Percentiles rank a stretch among this genome's conserved stretches.
phyloP scores from a whole-genome alignment of 2,888 invertebrate genomes.

The Pterobdella sp. region DNA sequence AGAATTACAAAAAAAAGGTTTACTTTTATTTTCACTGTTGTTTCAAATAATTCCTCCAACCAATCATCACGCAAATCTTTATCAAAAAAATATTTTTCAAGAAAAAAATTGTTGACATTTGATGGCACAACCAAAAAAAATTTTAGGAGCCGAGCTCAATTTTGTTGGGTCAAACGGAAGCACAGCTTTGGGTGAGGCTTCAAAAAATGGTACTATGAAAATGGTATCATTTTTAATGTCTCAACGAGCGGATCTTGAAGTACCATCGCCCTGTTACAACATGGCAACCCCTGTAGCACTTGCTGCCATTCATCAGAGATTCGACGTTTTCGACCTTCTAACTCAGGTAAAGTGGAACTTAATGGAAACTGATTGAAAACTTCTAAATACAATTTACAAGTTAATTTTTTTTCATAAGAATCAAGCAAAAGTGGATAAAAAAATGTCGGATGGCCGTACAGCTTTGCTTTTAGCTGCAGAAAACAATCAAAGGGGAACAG shows the following conservation, averaged over 20 bases:
- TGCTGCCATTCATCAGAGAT: slow-evolving; percentile 32
- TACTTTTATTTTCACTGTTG: neutral
- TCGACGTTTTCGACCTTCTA: slow-evolving; percentile 34
- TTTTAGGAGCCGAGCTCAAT: slow-evolving; percentile 37
- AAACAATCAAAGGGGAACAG: slow-evolving; percentile 32
- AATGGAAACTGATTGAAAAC: too few species aligned
- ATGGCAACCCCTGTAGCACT: slow-evolving; percentile 36
- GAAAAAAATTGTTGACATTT: neutral
- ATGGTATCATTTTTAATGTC: slow-evolving; percentile 34
- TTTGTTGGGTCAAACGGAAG: slow-evolving; percentile 34
- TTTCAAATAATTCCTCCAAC: too few species aligned
- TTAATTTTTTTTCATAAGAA: slow-evolving; percentile 27
- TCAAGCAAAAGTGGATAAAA: slow-evolving; percentile 37
- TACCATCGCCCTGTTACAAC: slow-evolving; percentile 32
- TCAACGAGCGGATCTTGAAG: slow-evolving; percentile 34
- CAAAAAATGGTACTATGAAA: slow-evolving; percentile 33
- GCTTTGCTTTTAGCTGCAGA: slow-evolving; percentile 34
- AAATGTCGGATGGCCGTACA: slow-evolving; percentile 33
- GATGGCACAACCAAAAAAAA: neutral
- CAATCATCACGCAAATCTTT: too few species aligned
- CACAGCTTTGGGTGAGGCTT: slow-evolving; percentile 37
- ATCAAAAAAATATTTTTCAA: neutral
- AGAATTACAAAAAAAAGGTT: slow-evolving; percentile 33
- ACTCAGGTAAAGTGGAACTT: slow-evolving; percentile 36
- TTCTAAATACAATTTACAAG: too few species aligned